phyloP scores from a whole-genome alignment of 2,113 vertebrate species.

The Camarhynchus parvulus region DNA sequence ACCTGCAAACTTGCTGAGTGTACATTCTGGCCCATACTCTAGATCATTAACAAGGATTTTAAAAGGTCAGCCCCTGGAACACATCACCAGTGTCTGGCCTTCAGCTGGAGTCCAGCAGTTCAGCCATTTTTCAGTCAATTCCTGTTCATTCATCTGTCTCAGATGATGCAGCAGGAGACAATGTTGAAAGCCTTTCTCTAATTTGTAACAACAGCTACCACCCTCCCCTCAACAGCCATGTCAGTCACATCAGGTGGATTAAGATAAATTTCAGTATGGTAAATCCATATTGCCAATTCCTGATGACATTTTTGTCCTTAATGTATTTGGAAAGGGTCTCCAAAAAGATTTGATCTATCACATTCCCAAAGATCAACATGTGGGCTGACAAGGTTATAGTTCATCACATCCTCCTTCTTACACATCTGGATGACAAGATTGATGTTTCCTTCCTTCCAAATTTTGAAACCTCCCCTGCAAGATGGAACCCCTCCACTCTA shows the following conservation, averaged over 20 bases:
- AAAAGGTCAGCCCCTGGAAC: neutral
- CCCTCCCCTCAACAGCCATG: neutral
- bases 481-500: neutral
- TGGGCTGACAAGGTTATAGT: neutral
- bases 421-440: neutral
- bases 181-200: neutral
- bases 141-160: neutral
- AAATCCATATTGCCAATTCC: neutral
- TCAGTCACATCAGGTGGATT: neutral
- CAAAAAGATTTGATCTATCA: neutral
- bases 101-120: neutral
- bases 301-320: neutral
- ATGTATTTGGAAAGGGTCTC: neutral
- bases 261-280: neutral
- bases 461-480: neutral
- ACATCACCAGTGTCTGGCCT: no score
- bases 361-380: neutral
- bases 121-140: neutral
- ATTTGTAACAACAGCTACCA: neutral
- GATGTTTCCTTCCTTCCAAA: neutral
- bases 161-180: neutral
- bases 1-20: neutral
- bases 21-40: neutral
- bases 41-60: neutral
- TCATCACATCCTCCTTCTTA: neutral